phyloP scores from a whole-genome alignment of 2,797 vertebrate species.

The Sparidentex hasta region DNA sequence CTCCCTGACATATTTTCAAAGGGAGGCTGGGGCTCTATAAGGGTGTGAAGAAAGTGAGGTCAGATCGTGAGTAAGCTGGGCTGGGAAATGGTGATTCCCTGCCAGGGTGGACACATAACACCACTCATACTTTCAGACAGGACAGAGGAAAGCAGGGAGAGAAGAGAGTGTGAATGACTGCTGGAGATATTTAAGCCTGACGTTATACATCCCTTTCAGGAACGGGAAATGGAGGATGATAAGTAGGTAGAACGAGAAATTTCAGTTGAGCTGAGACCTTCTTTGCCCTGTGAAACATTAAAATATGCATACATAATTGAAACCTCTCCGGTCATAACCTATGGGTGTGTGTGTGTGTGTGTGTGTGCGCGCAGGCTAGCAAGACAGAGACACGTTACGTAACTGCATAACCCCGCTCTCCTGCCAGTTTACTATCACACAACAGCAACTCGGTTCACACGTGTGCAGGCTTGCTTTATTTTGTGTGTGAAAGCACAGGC shows the following conservation, averaged over 20 bases:
- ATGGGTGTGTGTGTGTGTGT: slow-evolving; percentile 26
- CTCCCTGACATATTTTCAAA: slow-evolving; percentile 7
- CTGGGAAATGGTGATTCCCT: slow-evolving; percentile 29
- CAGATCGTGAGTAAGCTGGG: slow-evolving; percentile 32
- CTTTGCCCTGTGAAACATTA: slow-evolving; percentile 31
- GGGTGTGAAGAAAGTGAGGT: slow-evolving; percentile 31
- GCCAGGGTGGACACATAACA: slow-evolving; percentile 14
- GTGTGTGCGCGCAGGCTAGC: neutral
- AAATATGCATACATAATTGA: slow-evolving; percentile 39
- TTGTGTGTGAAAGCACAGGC: slow-evolving; percentile 60
- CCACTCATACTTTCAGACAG: slow-evolving; percentile 27
- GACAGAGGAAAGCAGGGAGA: slow-evolving; percentile 31
- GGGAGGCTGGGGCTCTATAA: slow-evolving; percentile 14
- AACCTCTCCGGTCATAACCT: slow-evolving; percentile 45
- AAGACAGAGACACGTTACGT: slow-evolving; percentile 68
- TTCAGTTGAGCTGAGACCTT: slow-evolving; percentile 21
- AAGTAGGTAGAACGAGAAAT: slow-evolving; percentile 12
- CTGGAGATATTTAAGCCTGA: slow-evolving; percentile 35
- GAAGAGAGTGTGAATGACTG: slow-evolving; percentile 20
- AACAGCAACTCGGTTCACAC: slow-evolving; percentile 74
- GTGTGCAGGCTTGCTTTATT: slow-evolving; percentile 62
- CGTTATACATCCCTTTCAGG: slow-evolving; percentile 1
- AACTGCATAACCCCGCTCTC: slow-evolving; percentile 60
- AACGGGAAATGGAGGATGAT: slow-evolving; percentile 20
- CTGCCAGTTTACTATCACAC: slow-evolving; percentile 77